These are phyloP conservation scores for Pseudomyrmex dendroicus DNA, from an alignment of 1,140 invertebrate species.

Conservation along the genomic window DNA sequence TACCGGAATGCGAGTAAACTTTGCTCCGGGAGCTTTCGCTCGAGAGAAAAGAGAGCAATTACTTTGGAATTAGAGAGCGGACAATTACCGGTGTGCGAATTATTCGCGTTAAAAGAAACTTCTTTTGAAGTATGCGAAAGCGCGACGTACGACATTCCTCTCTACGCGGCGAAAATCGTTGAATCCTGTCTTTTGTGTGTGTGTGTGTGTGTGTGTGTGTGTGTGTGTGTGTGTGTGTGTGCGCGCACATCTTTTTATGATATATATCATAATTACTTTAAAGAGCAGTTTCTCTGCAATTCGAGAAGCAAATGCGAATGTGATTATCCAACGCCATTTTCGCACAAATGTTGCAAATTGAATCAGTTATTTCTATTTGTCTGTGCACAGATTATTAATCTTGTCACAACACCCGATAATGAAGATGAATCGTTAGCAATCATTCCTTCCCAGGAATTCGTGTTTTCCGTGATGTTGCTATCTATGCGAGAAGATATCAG, in stretches of 20 bases:
- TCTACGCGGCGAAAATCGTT: neutral
- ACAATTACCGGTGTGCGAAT: constrained; percentile 76
- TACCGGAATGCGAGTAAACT: constrained; percentile 74
- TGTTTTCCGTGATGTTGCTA: neutral
- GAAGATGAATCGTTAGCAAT: constrained; percentile 10
- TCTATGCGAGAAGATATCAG: neutral
- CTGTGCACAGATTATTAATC: neutral
- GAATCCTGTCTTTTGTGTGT: neutral
- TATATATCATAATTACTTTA: neutral
- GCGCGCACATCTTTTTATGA: neutral
- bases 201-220: too few species aligned
- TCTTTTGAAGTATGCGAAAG: constrained; percentile 65
- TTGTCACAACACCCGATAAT: neutral
- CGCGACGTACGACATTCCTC: constrained; percentile 3
- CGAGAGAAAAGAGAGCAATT: constrained; percentile 80
- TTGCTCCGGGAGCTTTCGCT: constrained; percentile 48
- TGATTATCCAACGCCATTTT: neutral
- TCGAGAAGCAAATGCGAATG: neutral
- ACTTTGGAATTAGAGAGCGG: constrained; percentile 80
- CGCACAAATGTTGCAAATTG: neutral
- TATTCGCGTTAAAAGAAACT: constrained; percentile 75
- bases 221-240: too few species aligned
- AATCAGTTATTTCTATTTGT: constrained; percentile 5
- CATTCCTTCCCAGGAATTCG: neutral
- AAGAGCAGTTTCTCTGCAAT: neutral